A percentile compares a stretch with the other conserved stretches of the same genome.
Evolutionary conservation across 2,888 invertebrate genomes (phyloP).

Genomic region (Synergus japonicus): DNA sequence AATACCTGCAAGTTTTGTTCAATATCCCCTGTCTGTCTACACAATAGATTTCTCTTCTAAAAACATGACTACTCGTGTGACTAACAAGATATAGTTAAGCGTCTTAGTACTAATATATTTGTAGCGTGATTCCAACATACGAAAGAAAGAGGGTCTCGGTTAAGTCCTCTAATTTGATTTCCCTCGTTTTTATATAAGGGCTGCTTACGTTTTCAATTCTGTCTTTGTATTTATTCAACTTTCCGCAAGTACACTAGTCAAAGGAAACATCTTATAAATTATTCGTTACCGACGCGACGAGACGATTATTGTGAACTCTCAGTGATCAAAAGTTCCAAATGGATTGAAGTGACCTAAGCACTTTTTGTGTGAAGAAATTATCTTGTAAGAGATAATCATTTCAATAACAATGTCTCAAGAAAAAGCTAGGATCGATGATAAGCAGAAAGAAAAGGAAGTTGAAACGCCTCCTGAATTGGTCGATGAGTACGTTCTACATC

Average conservation of each 20-base stretch:
- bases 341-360: too few relatives aligned
- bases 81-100: constrained; percentile 71
- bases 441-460: constrained; percentile 52
- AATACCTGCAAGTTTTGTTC: too few relatives aligned
- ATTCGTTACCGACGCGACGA: not conserved
- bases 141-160: constrained; percentile 65
- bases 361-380: constrained; percentile 4
- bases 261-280: not conserved
- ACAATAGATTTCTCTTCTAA: too few relatives aligned
- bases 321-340: too few relatives aligned
- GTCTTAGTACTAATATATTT: constrained; percentile 59
- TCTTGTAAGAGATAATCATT: not conserved
- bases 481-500: constrained; percentile 69
- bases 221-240: not conserved
- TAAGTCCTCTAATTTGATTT: constrained; percentile 69
- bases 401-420: constrained; percentile 46
- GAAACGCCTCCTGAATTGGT: constrained; percentile 57
- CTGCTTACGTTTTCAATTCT: not conserved
- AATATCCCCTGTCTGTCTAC: too few relatives aligned
- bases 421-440: constrained; percentile 50
- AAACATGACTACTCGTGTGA: constrained; percentile 14
- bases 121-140: constrained; percentile 40
- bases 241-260: not conserved
- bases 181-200: constrained; percentile 66
- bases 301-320: too few relatives aligned